A percentile compares a stretch with the other conserved stretches of the same genome.
These are phyloP conservation scores for Halyomorpha halys DNA, from an alignment of 1,140 invertebrate genomes.

Conservation along the genomic window DNA sequence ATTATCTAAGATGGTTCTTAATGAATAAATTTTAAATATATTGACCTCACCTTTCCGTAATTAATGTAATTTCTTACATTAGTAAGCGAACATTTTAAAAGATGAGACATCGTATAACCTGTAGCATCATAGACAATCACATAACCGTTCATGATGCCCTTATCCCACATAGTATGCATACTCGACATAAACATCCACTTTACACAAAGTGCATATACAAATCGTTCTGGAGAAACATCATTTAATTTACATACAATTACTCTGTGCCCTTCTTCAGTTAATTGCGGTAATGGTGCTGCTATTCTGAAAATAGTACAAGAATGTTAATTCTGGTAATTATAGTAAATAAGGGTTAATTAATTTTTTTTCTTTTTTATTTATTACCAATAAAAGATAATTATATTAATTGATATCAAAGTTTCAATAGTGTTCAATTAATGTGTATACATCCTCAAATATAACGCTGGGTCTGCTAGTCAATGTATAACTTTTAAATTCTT, in stretches of 20 bases:
- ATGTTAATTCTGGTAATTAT: no score
- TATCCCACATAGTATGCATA: constrained; percentile 24
- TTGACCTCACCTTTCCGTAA: constrained; percentile 28
- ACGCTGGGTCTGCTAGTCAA: no score
- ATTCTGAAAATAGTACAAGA: constrained; percentile 23
- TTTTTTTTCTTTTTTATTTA: not conserved
- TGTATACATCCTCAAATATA: no score
- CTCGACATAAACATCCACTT: constrained; percentile 31
- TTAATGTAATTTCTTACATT: constrained; percentile 29
- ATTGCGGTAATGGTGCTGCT: constrained; percentile 27
- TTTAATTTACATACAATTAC: constrained; percentile 30
- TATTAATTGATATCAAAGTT: no score
- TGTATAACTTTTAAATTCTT: no score
- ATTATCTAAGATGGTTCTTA: not conserved
- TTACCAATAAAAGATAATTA: no score
- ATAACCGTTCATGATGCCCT: constrained; percentile 30
- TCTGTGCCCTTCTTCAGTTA: constrained; percentile 27
- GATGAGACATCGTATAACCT: constrained; percentile 29
- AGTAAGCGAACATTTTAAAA: constrained; percentile 27
- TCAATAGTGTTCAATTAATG: no score
- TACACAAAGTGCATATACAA: constrained; percentile 41
- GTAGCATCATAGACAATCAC: constrained; percentile 32
- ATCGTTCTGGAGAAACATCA: constrained; percentile 41
- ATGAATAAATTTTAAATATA: not conserved
- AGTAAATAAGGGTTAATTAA: not conserved